phyloP scores from a whole-genome alignment of 35 echinoderm and acorn worm genomes.

The Patiria miniata region DNA sequence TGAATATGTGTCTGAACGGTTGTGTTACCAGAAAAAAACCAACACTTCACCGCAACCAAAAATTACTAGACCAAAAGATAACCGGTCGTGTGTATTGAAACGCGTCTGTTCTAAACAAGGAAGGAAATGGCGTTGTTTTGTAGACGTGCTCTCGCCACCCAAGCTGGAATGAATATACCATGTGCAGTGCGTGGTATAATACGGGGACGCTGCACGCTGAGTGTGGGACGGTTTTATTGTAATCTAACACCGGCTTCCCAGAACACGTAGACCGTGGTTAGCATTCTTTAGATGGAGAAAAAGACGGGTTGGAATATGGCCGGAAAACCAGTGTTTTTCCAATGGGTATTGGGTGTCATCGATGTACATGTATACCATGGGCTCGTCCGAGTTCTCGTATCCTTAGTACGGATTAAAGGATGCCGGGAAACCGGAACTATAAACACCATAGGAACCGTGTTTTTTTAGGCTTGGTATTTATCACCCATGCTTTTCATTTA shows the following conservation, averaged over 20 bases:
- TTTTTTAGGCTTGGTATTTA: too few relatives aligned
- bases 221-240: background rate
- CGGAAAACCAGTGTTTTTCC: too few relatives aligned
- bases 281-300: constrained; percentile 17
- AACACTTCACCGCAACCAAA: background rate
- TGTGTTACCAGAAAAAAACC: background rate
- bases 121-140: constrained; percentile 30
- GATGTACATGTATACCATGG: too few relatives aligned
- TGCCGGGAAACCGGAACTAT: too few relatives aligned
- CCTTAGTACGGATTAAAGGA: too few relatives aligned
- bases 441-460: too few relatives aligned
- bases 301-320: background rate
- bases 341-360: too few relatives aligned
- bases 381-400: too few relatives aligned
- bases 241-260: constrained; percentile 25
- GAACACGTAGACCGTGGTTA: background rate
- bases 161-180: background rate
- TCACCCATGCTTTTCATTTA: too few relatives aligned
- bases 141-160: background rate
- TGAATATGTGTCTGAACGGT: background rate
- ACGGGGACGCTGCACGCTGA: background rate
- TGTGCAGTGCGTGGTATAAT: too few relatives aligned
- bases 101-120: constrained; percentile 23
- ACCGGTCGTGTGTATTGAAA: constrained; percentile 15
- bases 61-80: background rate